A percentile compares a stretch with the other conserved stretches of the same genome.
Conservation (phyloP, 2,797 vertebrate species). For the Parauchenoglanis punctatus region DNA sequence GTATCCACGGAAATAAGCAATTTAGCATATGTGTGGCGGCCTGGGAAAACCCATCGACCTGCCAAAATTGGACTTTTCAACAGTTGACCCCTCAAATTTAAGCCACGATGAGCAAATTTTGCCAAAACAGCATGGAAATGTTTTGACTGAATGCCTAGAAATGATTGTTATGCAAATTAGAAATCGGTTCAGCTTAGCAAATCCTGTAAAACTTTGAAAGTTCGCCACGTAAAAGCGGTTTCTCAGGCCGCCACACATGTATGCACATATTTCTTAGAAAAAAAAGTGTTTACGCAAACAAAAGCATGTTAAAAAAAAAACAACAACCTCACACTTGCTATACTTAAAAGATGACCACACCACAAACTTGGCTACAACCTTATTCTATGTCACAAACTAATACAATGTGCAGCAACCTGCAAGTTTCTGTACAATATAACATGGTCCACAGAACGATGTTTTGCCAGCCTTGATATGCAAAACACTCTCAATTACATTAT, state of each 20-base stretch:
- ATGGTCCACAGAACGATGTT: constrained; percentile 29
- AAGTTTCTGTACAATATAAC: constrained; percentile 40
- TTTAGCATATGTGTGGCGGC: not conserved
- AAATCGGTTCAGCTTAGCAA: not conserved
- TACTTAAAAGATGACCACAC: not conserved
- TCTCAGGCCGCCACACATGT: not conserved
- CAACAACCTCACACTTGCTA: not conserved
- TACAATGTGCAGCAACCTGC: constrained; percentile 30
- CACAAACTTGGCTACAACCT: not conserved
- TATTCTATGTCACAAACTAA: constrained; percentile 23
- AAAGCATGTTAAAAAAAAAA: constrained; percentile 6
- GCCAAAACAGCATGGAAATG: not conserved
- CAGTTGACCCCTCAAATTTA: not conserved
- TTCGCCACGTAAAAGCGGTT: not conserved
- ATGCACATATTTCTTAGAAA: constrained; percentile 10
- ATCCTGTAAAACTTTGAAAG: not conserved
- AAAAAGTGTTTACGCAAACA: not conserved
- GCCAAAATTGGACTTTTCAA: not conserved
- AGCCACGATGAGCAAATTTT: no score
- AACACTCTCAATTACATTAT: constrained; percentile 15
- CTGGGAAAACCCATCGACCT: not conserved
- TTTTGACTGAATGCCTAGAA: not conserved
- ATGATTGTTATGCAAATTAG: not conserved
- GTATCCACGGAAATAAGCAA: not conserved
- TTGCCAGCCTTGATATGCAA: not conserved